Conservation (phyloP, 2,113 vertebrate genomes). For the Larimichthys polyactis region DNA sequence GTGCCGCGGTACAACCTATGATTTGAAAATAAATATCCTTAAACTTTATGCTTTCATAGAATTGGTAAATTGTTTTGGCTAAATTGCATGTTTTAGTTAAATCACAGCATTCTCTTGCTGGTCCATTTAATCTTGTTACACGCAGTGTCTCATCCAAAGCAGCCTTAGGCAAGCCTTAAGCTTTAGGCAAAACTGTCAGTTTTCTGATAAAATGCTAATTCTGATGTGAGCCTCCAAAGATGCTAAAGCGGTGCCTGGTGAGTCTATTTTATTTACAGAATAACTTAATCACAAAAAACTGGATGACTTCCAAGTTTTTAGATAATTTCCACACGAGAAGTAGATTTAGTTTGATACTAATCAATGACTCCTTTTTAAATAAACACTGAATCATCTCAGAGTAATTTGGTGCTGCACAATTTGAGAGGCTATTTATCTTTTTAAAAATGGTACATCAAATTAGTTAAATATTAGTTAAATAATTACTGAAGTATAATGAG, state of each 20-base stretch:
- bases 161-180: no score
- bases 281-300: not conserved
- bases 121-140: constrained; percentile 13
- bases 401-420: not conserved
- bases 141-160: not conserved
- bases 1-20: no score
- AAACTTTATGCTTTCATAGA: not conserved
- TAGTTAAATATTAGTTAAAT: not conserved
- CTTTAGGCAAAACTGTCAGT: not conserved
- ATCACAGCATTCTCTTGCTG: not conserved
- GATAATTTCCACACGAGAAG: constrained; percentile 6
- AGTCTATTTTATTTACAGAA: constrained; percentile 38
- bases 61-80: not conserved
- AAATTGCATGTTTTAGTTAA: not conserved
- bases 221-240: not conserved
- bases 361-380: not conserved
- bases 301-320: not conserved
- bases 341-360: not conserved
- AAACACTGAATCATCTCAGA: not conserved
- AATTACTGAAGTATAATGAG: not conserved
- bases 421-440: not conserved
- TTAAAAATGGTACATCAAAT: not conserved
- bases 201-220: constrained; percentile 22
- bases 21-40: not conserved
- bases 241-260: not conserved